Conservation (phyloP, 1,140 invertebrate genomes). For the Limonius californicus region DNA sequence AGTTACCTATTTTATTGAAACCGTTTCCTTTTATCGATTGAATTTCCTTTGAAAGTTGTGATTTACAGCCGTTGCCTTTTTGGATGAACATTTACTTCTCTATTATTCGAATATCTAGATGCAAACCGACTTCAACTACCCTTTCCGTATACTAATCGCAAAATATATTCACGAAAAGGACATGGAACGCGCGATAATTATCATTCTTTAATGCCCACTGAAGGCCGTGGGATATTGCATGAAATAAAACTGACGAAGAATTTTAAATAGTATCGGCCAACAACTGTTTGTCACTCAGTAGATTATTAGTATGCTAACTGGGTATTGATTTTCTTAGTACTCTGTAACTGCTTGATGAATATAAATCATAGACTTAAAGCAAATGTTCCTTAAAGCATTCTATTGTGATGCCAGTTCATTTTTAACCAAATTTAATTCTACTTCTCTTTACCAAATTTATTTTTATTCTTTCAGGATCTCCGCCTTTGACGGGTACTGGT, state of each 20-base stretch:
- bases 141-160: background rate
- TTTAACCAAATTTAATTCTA: too few relatives aligned
- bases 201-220: constrained; percentile 18
- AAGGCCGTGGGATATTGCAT: constrained; percentile 25
- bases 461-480: constrained; percentile 66
- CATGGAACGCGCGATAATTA: constrained; percentile 14
- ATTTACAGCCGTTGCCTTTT: background rate
- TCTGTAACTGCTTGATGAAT: background rate
- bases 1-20: background rate
- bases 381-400: too few relatives aligned
- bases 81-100: background rate
- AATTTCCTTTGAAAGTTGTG: background rate
- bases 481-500: constrained; percentile 82
- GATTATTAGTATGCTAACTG: background rate
- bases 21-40: background rate
- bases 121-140: background rate
- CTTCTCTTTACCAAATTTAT: background rate
- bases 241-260: constrained; percentile 3
- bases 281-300: constrained; percentile 6
- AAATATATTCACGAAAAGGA: background rate
- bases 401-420: too few relatives aligned
- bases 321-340: background rate
- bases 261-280: constrained; percentile 14
- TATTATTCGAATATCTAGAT: background rate
- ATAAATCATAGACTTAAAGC: background rate